Evolutionary conservation across 2,888 invertebrate species (phyloP), one percentile per base, ranked within the genome.

Genomic region (Drosophila kambysellisi): DNA sequence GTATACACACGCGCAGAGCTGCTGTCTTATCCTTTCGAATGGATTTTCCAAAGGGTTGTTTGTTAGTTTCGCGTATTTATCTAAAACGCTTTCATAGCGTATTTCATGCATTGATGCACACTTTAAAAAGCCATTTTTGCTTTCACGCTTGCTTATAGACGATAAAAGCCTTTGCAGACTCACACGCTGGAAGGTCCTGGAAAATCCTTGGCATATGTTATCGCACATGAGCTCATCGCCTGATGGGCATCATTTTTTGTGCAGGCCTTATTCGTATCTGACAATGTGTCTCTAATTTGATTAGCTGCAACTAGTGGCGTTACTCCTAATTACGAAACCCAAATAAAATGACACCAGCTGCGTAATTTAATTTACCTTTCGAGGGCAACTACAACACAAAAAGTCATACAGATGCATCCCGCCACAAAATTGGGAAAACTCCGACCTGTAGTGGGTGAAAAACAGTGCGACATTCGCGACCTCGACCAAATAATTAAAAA

Each of bases 81-180:
- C 86, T 83, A 66, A 79, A 87, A 64, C 67, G 81, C 79, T 85
- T 85, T 85, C 83, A 83, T 71, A 63, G 83, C 78, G 83, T 72
- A 85, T 83, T 83, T 83, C 81, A 85, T 85, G 87, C 84, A 85
- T 81, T 82, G 82, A 80, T 87, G 84, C 87, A 81, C 84, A 84
- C 74, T 87, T 84, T 84, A 73, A 85, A 85, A 79, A 76, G 81
- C 72, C 65, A 73, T 82, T 81, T 79, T 77, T 73, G 69, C 70
- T 61, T 57, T 76, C 69, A 61, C 63, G 75, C 70, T 64, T 57
- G 52, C 69, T 64, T 69, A 67, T 73, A 63, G 69, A 25, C 70
- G 80, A 82, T 82, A 81, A 74, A 70, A 69, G 58, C 41, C 64
- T 70, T 70, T 53, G 53, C 69, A 69, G 11, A 51, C 32, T 35